Percentiles rank a stretch among this genome's conserved stretches.
phyloP scores from a whole-genome alignment of 2,113 vertebrate species.

The Vanacampus margaritifer region DNA sequence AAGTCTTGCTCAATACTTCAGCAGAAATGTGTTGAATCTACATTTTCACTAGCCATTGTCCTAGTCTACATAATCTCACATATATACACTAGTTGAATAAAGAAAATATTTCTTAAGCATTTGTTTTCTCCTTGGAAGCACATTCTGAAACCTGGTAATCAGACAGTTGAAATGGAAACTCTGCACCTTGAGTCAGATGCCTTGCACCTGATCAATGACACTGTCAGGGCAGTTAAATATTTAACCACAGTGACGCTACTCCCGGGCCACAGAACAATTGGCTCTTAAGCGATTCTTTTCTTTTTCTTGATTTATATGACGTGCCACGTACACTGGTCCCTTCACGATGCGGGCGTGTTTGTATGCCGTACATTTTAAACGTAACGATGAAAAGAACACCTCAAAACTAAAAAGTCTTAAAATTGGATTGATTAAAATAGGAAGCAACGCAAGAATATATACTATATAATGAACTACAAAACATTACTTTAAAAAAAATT shows the following conservation, averaged over 20 bases:
- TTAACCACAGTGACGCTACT: slow-evolving; percentile 32
- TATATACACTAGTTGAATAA: neutral
- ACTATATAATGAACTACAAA: neutral
- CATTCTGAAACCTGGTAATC: neutral
- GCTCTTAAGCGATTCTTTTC: neutral
- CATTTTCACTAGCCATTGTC: neutral
- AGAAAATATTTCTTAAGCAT: neutral
- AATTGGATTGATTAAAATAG: neutral
- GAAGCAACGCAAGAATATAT: neutral
- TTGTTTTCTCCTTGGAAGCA: neutral
- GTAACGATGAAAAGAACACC: neutral
- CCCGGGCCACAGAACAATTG: neutral
- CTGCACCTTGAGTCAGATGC: slow-evolving; percentile 4
- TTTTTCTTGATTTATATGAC: no score
- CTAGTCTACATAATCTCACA: neutral
- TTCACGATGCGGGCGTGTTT: neutral
- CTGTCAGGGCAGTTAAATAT: slow-evolving; percentile 45
- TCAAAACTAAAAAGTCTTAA: neutral
- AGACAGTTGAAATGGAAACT: neutral
- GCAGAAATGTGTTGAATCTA: neutral
- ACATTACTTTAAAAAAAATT: neutral
- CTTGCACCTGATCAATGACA: slow-evolving; percentile 30
- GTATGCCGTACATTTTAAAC: neutral
- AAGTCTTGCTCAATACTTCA: neutral
- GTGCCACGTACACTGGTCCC: neutral